Conservation (phyloP, 1,140 invertebrate species). For the Mizuhopecten yessoensis region DNA sequence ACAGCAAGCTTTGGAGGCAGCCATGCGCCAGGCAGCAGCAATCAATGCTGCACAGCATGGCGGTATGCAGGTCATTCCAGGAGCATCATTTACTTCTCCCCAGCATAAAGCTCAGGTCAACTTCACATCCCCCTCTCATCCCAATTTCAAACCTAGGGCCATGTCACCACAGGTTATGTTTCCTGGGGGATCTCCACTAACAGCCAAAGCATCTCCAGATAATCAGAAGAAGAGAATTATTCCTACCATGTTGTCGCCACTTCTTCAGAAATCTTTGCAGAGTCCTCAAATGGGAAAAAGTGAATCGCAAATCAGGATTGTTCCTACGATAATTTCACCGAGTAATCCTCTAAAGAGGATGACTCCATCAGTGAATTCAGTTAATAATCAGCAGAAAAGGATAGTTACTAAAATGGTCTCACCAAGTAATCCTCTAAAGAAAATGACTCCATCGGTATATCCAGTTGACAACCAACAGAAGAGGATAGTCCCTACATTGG, state of each 20-base stretch:
- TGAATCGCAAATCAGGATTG: neutral
- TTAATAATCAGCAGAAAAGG: neutral
- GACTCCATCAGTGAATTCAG: neutral
- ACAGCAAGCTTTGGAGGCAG: conserved; percentile 41
- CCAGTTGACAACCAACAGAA: neutral
- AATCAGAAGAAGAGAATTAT: neutral
- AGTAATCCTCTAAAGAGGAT: conserved; percentile 16
- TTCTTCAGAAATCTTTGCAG: neutral
- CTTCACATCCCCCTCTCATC: neutral
- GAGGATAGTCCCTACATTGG: neutral
- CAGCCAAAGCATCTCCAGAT: neutral
- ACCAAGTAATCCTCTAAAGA: conserved; percentile 15
- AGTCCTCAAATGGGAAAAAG: neutral
- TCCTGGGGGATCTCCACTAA: neutral
- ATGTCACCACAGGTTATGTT: neutral
- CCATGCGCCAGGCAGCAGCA: neutral
- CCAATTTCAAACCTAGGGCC: neutral
- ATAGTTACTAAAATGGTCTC: neutral
- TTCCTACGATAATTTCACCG: neutral
- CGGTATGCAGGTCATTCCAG: neutral
- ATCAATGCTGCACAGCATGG: neutral
- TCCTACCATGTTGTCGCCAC: neutral
- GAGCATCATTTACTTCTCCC: neutral
- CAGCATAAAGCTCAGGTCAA: neutral
- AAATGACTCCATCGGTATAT: neutral